These are phyloP conservation scores for Tineola bisselliella DNA, from an alignment of 2,888 invertebrate species.

Conservation along the genomic window DNA sequence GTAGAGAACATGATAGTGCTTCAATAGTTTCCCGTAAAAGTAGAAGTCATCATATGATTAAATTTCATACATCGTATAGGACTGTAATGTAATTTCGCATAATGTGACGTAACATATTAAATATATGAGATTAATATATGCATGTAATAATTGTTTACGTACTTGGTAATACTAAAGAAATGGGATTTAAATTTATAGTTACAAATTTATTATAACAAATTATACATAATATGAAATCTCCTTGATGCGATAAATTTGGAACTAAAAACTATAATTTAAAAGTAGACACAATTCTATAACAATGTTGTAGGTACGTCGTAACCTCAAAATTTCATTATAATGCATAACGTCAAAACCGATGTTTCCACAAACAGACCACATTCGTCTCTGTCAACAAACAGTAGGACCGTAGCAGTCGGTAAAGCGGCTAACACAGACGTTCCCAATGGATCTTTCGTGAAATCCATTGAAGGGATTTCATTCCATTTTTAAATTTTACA, in stretches of 20 bases:
- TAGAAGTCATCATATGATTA: not conserved
- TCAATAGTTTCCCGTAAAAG: too few relatives aligned
- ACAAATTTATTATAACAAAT: too few relatives aligned
- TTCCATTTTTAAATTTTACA: not conserved
- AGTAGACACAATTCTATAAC: too few relatives aligned
- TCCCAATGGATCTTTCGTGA: not conserved
- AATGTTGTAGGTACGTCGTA: not conserved
- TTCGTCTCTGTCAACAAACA: constrained; percentile 10
- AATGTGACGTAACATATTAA: not conserved
- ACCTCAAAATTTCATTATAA: constrained; percentile 5
- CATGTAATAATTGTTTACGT: too few relatives aligned
- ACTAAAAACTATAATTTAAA: too few relatives aligned
- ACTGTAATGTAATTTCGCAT: not conserved
- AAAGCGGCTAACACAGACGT: not conserved
- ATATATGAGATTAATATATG: not conserved
- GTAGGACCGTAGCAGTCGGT: not conserved
- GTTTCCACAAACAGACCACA: not conserved
- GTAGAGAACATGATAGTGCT: not conserved
- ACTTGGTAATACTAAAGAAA: too few relatives aligned
- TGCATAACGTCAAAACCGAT: not conserved
- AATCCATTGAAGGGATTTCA: not conserved
- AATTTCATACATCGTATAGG: too few relatives aligned
- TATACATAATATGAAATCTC: too few relatives aligned
- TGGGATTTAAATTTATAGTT: too few relatives aligned
- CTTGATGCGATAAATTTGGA: too few relatives aligned